Evolutionary conservation across 2,113 vertebrate genomes (phyloP).

Genomic region (Nesogale talazaci): DNA sequence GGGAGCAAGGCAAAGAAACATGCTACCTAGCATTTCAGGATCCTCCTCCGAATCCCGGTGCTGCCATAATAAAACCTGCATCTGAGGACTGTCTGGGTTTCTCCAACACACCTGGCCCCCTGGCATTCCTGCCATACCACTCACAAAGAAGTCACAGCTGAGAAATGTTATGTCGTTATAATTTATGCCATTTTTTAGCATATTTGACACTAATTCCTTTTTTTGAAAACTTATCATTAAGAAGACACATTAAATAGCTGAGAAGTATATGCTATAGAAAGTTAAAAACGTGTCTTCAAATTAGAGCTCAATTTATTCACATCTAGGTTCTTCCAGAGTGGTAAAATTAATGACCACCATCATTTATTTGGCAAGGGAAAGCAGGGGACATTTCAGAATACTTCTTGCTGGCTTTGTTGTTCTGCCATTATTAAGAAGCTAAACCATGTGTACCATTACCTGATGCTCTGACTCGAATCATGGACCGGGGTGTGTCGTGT

Average conservation of each 20-base stretch:
- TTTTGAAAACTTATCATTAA: conserved; percentile 32
- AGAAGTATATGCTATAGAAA: neutral
- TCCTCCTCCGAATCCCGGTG: neutral
- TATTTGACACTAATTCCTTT: neutral
- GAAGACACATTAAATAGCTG: conserved; percentile 10
- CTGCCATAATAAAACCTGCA: conserved; percentile 36
- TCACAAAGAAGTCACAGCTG: conserved; percentile 27
- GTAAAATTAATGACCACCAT: conserved; percentile 12
- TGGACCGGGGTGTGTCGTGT: neutral
- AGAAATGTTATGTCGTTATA: neutral
- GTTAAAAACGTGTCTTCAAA: conserved; percentile 9
- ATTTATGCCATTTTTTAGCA: neutral
- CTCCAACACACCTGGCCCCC: conserved; percentile 46
- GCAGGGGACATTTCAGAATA: neutral
- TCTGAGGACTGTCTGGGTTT: conserved; percentile 53
- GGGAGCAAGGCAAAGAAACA: neutral
- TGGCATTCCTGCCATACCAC: conserved; percentile 33
- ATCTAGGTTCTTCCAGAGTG: conserved; percentile 32
- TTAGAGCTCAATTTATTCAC: conserved; percentile 28
- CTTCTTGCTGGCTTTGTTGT: neutral
- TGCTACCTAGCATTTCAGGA: neutral
- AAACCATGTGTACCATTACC: neutral
- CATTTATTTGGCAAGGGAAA: conserved; percentile 34
- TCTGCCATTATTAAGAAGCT: conserved; percentile 20
- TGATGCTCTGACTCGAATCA: neutral